phyloP scores from a whole-genome alignment of 2,797 vertebrate species.

The Sus cebifrons region DNA sequence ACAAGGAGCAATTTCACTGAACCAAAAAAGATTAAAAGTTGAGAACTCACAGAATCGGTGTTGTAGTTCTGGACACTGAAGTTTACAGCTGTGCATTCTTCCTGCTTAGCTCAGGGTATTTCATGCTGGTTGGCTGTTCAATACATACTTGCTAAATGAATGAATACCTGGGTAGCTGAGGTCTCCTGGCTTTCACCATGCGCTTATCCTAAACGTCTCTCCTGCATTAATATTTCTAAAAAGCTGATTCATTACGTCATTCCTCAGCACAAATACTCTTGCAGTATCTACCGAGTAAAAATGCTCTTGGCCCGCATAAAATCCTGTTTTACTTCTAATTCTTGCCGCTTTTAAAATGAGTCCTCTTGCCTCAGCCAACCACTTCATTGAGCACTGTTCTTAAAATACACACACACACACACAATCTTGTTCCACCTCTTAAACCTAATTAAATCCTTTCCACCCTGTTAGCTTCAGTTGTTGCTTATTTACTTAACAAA shows the following conservation, averaged over 20 bases:
- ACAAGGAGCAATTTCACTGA: slow-evolving; percentile 32
- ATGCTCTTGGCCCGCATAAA: background rate
- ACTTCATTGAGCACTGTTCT: background rate
- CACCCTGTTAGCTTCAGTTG: background rate
- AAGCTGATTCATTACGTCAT: background rate
- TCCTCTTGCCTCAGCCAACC: background rate
- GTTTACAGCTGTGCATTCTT: background rate
- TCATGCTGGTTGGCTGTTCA: background rate
- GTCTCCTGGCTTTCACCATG: background rate
- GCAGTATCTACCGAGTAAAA: background rate
- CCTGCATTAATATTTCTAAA: background rate
- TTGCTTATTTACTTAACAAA: background rate
- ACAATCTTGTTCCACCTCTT: background rate
- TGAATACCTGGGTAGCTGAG: background rate
- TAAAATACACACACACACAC: background rate
- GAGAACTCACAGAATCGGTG: background rate
- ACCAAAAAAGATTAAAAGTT: background rate
- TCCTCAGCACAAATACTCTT: background rate
- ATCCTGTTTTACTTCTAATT: slow-evolving; percentile 42
- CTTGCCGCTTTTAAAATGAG: background rate
- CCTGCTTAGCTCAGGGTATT: background rate
- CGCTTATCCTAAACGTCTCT: background rate
- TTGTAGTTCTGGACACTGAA: background rate
- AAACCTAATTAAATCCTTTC: background rate
- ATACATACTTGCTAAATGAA: background rate